Percentiles rank a stretch among this genome's conserved stretches.
These are phyloP conservation scores for Lasiurus cinereus DNA, from an alignment of 2,113 vertebrate genomes.

Conservation along the genomic window DNA sequence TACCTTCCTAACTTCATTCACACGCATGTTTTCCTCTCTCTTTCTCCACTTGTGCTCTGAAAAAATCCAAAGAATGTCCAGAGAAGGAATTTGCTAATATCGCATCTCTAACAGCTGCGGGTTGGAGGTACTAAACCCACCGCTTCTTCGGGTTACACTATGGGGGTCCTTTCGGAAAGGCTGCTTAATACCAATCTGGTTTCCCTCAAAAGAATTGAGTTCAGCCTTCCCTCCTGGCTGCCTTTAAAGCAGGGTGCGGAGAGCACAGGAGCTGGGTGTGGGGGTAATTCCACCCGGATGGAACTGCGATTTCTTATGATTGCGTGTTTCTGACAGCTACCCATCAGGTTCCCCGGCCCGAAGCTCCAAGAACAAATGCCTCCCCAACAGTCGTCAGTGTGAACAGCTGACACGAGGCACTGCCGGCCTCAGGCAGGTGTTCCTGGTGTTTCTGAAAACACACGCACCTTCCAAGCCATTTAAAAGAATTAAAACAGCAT, in stretches of 20 bases:
- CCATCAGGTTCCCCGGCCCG: conserved; percentile 28
- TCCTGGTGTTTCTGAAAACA: conserved; percentile 70
- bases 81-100: conserved; percentile 82
- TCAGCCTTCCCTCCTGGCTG: conserved; percentile 7
- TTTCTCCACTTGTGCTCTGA: conserved; percentile 67
- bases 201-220: conserved; percentile 78
- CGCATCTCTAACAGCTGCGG: conserved; percentile 86
- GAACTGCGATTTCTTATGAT: conserved; percentile 73
- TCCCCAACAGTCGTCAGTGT: conserved; percentile 72
- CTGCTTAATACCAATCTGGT: conserved; percentile 62
- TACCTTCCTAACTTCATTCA: conserved; percentile 11
- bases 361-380: conserved; percentile 63
- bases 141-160: conserved; percentile 60
- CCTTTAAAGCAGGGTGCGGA: conserved; percentile 56
- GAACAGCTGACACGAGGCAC: conserved; percentile 83
- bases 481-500: conserved; percentile 34
- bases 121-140: conserved; percentile 68
- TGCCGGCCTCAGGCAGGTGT: conserved; percentile 82
- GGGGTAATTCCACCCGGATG: conserved; percentile 63
- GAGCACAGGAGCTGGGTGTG: background rate
- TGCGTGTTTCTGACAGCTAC: conserved; percentile 63
- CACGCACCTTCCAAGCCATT: background rate
- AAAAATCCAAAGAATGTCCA: conserved; percentile 72
- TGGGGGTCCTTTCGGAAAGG: conserved; percentile 70
- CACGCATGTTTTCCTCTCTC: conserved; percentile 64